These are phyloP conservation scores for Drosophila lutescens DNA, from an alignment of 2,888 invertebrate genomes.

Conservation along the genomic window DNA sequence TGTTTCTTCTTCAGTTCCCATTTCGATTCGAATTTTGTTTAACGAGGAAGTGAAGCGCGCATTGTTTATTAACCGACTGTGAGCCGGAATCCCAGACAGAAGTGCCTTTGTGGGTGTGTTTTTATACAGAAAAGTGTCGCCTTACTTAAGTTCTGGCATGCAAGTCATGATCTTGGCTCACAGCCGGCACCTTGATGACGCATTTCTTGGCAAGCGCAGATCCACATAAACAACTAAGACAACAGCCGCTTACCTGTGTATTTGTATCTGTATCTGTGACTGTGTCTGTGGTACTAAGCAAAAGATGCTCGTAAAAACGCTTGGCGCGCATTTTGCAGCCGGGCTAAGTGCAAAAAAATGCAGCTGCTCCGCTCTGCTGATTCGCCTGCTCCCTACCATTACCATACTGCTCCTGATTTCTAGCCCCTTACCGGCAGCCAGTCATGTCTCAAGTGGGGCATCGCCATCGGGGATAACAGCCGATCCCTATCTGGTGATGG, in stretches of 20 bases:
- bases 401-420: constrained; percentile 10
- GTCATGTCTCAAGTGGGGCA: constrained; percentile 46
- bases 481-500: constrained; percentile 77
- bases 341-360: constrained; percentile 42
- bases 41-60: constrained; percentile 16
- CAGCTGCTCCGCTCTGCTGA: constrained; percentile 54
- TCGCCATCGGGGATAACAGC: not conserved
- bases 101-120: constrained; percentile 9
- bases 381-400: constrained; percentile 28
- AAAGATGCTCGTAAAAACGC: constrained; percentile 60
- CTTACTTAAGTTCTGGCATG: constrained; percentile 48
- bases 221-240: constrained; percentile 24
- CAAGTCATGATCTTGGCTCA: constrained; percentile 69
- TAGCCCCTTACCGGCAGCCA: not conserved
- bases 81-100: constrained; percentile 2
- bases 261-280: constrained; percentile 23
- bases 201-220: constrained; percentile 57
- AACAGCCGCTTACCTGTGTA: constrained; percentile 20
- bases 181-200: constrained; percentile 75
- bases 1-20: constrained; percentile 14
- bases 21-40: constrained; percentile 15
- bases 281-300: constrained; percentile 25
- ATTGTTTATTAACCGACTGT: constrained; percentile 22
- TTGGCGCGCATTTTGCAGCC: constrained; percentile 67
- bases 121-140: constrained; percentile 32